Base-by-base conservation (phyloP, 2,797 vertebrate species). In the Triplophysa bombifrons region DNA sequence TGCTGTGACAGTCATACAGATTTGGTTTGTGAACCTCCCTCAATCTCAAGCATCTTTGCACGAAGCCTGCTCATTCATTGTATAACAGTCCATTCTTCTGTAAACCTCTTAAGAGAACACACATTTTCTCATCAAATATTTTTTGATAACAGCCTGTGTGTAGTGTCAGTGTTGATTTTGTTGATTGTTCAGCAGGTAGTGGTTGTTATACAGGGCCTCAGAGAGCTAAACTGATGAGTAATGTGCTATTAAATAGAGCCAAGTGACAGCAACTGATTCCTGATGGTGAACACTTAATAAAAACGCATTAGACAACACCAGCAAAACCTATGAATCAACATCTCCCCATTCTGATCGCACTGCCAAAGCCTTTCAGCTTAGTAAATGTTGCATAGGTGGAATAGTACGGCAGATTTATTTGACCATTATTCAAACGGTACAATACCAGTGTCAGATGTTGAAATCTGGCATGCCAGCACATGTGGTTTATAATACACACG, bases 101-200 rank as follows among this genome's bases (percentile, higher is more conserved):
- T 38, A 38, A 38, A 38, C 6, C 34, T 3, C 3, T 38, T 38
- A 7, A 38, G 34, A 8, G 34, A 3, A 1, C 34, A 38, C 1
- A 38, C 34, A 38, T 34, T 34, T 34, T 34, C 34, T 34, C 34
- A 34, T 34, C 34, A 34, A 7, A 34, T 34, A 34, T 27, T 34
- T 5, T 34, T 4, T 6, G 34, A 34, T 34, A 1, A 7, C 34
- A 6, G 6, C 34, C 4, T 34, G 34, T 34, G 34, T 6, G 34
- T 34, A 34, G 34, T 12, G 44, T 88, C 87, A 77, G 81, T 89
- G 88, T 89, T 87, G 85, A 90, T 82, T 76, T 82, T 87, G 41
- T 8, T 44, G 8, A 44, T 50, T 71, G 78, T 2, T 2, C 56
- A 86, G 86, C 86, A 89, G 84, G 77, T 80, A 69, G 19, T 82